These are phyloP conservation scores for Nasonia vitripennis DNA, from an alignment of 1,140 invertebrate species.

Conservation along the genomic window DNA sequence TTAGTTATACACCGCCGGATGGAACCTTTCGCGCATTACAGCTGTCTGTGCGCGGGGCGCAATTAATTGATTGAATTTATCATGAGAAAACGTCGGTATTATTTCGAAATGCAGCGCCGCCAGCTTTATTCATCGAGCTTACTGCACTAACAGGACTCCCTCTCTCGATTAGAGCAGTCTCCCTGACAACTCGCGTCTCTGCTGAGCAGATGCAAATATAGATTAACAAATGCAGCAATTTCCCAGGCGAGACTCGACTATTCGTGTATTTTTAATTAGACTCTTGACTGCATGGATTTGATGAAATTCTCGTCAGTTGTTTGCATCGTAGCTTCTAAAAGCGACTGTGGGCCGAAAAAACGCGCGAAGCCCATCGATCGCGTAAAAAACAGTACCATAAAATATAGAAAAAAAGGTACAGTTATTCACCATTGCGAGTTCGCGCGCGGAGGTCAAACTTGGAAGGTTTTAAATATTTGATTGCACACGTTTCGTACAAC, in stretches of 20 bases:
- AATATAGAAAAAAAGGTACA: neutral
- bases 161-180: neutral
- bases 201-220: neutral
- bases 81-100: neutral
- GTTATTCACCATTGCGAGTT: neutral
- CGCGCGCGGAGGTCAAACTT: neutral
- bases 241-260: neutral
- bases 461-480: neutral
- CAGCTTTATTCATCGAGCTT: no score
- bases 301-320: no score
- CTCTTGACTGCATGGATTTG: neutral
- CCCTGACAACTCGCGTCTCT: neutral
- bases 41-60: neutral
- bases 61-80: neutral
- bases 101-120: neutral
- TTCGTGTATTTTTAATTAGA: neutral
- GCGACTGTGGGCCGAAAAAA: neutral
- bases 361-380: neutral
- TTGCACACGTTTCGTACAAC: neutral
- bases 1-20: no score
- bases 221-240: neutral
- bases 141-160: neutral
- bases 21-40: no score
- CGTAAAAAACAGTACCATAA: neutral
- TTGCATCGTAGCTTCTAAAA: no score